Base-by-base conservation (phyloP, 2,113 vertebrate genomes). In the Carollia perspicillata region DNA sequence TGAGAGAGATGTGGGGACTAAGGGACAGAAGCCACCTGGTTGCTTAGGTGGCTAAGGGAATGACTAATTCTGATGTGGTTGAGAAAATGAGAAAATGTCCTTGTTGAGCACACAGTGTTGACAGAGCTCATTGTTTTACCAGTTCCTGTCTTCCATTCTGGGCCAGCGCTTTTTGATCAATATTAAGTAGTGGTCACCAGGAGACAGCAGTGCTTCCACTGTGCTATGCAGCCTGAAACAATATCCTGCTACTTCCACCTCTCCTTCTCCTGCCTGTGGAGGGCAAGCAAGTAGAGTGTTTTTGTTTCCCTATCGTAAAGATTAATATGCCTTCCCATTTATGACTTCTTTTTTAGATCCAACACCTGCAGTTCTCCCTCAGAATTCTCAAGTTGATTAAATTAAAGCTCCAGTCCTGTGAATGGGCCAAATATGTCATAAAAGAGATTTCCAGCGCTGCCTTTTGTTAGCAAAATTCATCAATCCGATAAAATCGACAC, bases 401-500 rank as follows among this genome's bases (percentile, higher is more conserved):
- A 97, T 97, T 97, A 95, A 97, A 97, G 95, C 95, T 92, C 40
- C 79, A 88, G 84, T 44, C 93, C 78, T 83, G 85, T 92, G 89
- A 96, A 86, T 89, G 97, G 96, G 92, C 78, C 77, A 86, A 95
- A 93, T 93, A 87, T 97, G 97, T 96, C 95, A 93, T 94, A 90
- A 3, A 97, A 96, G 93, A 96, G 92, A 96, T 97, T 97, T 93
- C 91, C 89, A 91, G 96, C 49, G 49, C 80, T 94, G 93, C 93
- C 89, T 97, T 97, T 97, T 97, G 97, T 97, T 98, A 95, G 95
- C 95, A 88, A 96, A 97, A 97, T 97, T 97, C 90, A 95, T 96
- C 97, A 96, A 97, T 92, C 94, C n/a, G 97, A 97, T 97, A 97
- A 97, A 96, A 97, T 97, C 96, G 97, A 97, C 97, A 97, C 93